Evolutionary conservation across 2,113 vertebrate species (phyloP).

Genomic region (Callipepla squamata): DNA sequence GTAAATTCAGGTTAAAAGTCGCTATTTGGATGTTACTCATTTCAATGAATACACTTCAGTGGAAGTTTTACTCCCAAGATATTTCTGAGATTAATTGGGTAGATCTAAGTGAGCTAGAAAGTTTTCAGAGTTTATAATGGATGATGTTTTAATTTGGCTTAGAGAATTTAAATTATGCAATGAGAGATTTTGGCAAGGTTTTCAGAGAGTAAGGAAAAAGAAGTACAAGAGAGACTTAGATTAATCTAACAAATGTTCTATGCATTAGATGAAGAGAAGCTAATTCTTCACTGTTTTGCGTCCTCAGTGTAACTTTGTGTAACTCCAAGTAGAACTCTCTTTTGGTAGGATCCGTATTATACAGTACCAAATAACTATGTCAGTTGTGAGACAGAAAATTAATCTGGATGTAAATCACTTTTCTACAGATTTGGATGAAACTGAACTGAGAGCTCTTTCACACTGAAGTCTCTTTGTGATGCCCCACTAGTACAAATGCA

Average conservation of each 20-base stretch:
- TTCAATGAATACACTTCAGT: not conserved
- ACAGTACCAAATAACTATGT: not conserved
- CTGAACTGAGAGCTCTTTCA: not conserved
- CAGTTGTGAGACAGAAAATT: not conserved
- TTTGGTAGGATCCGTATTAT: not conserved
- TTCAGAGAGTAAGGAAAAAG: conserved; percentile 9
- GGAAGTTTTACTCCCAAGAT: not conserved
- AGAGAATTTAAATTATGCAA: conserved; percentile 31
- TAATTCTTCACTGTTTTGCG: not conserved
- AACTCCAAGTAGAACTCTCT: not conserved
- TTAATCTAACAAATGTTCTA: conserved; percentile 10
- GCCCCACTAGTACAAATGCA: not conserved
- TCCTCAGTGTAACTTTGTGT: not conserved
- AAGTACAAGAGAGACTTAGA: not conserved
- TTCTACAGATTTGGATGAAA: not conserved
- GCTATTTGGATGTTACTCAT: not conserved
- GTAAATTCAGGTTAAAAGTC: not conserved
- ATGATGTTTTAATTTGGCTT: conserved; percentile 32
- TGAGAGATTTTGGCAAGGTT: conserved; percentile 22
- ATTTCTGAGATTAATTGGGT: conserved; percentile 42
- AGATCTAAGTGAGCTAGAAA: conserved; percentile 15
- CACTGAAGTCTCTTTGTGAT: not conserved
- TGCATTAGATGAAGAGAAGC: not conserved
- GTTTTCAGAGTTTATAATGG: conserved; percentile 12
- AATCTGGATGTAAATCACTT: not conserved